These are phyloP conservation scores for Oreochromis spilurus DNA, from an alignment of 2,113 vertebrate genomes.

Conservation along the genomic window DNA sequence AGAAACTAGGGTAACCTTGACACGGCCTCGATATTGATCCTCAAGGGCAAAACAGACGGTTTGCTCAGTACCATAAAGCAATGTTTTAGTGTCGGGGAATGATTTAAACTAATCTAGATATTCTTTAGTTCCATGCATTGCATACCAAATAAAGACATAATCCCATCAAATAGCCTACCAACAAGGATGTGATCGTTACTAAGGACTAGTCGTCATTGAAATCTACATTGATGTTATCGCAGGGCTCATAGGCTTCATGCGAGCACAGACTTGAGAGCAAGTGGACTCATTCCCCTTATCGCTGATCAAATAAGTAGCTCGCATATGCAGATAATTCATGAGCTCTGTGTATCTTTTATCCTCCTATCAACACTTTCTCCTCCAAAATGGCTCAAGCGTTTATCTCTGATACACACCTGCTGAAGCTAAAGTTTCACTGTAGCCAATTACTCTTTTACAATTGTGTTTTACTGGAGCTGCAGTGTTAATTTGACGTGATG, in stretches of 20 bases:
- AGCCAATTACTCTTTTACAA: slow-evolving; percentile 11
- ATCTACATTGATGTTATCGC: slow-evolving; percentile 61
- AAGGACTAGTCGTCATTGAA: slow-evolving; percentile 61
- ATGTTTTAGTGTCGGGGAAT: background rate
- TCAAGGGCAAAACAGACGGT: slow-evolving; percentile 24
- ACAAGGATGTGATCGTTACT: slow-evolving; percentile 33
- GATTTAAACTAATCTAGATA: slow-evolving; percentile 22
- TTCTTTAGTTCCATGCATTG: slow-evolving; percentile 35
- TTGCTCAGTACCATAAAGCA: background rate
- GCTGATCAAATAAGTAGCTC: slow-evolving; percentile 67
- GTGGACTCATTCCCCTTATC: slow-evolving; percentile 67
- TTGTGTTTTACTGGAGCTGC: background rate
- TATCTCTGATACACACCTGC: slow-evolving; percentile 62
- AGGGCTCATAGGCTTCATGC: slow-evolving; percentile 31
- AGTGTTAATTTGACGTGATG: background rate
- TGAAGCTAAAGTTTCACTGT: slow-evolving; percentile 24
- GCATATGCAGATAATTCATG: slow-evolving; percentile 67
- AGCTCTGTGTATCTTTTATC: slow-evolving; percentile 66
- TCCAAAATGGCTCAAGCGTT: slow-evolving; percentile 59
- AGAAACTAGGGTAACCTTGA: slow-evolving; percentile 25
- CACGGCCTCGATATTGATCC: slow-evolving; percentile 17
- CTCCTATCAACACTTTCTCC: slow-evolving; percentile 57
- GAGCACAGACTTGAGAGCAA: slow-evolving; percentile 49
- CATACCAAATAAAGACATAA: slow-evolving; percentile 51
- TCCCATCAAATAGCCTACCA: slow-evolving; percentile 36